phyloP scores from a whole-genome alignment of 2,113 vertebrate genomes.

The Heliornis fulica region DNA sequence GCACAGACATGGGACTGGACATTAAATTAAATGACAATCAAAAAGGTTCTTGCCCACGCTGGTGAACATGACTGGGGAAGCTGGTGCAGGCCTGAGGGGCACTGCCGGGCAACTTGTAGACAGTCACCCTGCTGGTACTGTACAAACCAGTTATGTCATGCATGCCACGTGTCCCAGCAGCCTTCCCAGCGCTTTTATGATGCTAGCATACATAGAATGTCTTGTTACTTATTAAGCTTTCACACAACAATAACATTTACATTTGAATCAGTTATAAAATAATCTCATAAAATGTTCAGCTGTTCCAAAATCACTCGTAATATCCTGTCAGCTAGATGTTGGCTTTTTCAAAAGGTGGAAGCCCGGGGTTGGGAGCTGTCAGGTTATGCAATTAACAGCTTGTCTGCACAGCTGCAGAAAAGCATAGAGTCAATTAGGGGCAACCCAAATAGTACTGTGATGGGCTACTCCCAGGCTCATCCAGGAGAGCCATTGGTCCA shows the following conservation, averaged over 20 bases:
- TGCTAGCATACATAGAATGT: accelerated
- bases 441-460: background rate
- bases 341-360: background rate
- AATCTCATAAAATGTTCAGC: background rate
- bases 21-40: background rate
- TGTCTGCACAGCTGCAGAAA: background rate
- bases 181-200: background rate
- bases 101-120: background rate
- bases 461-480: background rate
- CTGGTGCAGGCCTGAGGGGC: background rate
- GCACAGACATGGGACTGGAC: background rate
- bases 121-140: background rate
- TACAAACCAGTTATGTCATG: accelerated
- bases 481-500: background rate
- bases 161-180: background rate
- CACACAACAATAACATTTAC: accelerated
- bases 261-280: background rate
- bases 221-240: background rate
- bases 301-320: background rate
- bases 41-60: background rate
- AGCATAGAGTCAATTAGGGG: background rate
- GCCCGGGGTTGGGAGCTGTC: background rate
- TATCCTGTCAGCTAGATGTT: background rate
- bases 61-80: accelerated
- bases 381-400: background rate